Base-by-base conservation (phyloP, 2,113 vertebrate genomes). In the Daubentonia madagascariensis region DNA sequence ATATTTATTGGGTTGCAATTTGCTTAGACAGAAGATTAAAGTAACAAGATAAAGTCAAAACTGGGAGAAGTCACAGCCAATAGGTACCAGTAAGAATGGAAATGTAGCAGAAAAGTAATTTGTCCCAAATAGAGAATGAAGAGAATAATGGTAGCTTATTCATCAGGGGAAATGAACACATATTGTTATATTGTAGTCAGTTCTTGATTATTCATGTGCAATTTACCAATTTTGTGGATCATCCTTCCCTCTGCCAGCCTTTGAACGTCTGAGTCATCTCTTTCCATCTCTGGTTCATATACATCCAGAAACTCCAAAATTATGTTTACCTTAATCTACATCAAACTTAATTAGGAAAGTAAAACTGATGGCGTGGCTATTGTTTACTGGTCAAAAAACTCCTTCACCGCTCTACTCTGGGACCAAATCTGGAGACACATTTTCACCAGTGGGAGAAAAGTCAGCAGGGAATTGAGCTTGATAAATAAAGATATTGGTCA, bases 121-220 rank as follows among this genome's bases (percentile, higher is more conserved):
- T 93, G 94, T 89, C 73, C 83, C 80, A 12, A 78, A 67, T 17
- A 54, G 35, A 97, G 20, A 98, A 90, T 94, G 89, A 95, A 63
- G 40, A 83, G 48, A 84, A 81, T 50, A 89, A 96, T 54, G 28
- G 61, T 3, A 67, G 72, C 70, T 89, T 70, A 25, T 72, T 95
- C 86, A 85, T 95, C 86, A 78, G 65, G 50, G 37, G 17, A 85
- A 90, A 92, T 84, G 70, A 93, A 81, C 59, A 81, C n/a, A 61
- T 4, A 67, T 78, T 97, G 28, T 87, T 78, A 57, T 54, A 59
- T 1, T 93, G 12, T 61, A 81, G 65, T 87, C 52, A 2, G 40
- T 93, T 92, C 78, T 76, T 92, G 48, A 54, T 70, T 72, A 87
- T 54, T 95, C 70, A 13, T 48, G 75, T 87, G 96, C 67, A n/a